Base-by-base conservation (phyloP, 2,113 vertebrate genomes). In the Boulengeromyrus knoepffleri region DNA sequence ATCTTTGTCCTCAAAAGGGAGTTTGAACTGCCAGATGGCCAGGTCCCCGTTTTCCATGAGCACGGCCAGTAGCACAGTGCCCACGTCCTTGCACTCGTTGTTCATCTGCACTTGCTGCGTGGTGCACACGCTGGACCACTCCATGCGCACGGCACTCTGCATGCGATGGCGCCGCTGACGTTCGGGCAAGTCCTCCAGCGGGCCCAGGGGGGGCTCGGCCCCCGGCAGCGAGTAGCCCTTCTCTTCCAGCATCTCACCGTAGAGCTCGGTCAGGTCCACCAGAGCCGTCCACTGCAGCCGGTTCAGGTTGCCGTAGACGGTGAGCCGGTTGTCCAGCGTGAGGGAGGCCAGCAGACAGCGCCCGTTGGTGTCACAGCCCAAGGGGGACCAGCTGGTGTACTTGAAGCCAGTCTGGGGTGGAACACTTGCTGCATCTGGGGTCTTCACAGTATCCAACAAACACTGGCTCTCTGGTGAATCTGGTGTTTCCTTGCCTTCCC, bases 41-140 rank as follows among this genome's bases (percentile, higher is more conserved):
- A 99, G 95, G 93, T 98, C 96, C 0, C 98, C 97, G 0, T 97
- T 99, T 85, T 99, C 98, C 89, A 99, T 98, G 84, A 99, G 94
- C 0, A 99, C 97, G 0, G 98, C 98, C 62, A 99, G 92, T 0
- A 99, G 96, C 27, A 98, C 97, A 0, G 98, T 99, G 66, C 97
- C 96, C 0, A 97, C 93, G 0, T 99, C 97, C 3, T 94, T 91
- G 91, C 97, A 98, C 7, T 97, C 95, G 0, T 98, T 99, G 94
- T 99, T 97, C 1, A 96, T 95, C 93, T 97, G 96, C 0, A 98
- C 96, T 92, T 98, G 97, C 92, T 98, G 98, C 0, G 96, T 96
- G 62, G 96, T 97, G 91, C 98, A 99, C 93, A 99, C 94, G 49
- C 97, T 96, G 0, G 99, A 99, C 99, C 99, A 99, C 94, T 99